phyloP scores from a whole-genome alignment of 2,113 vertebrate genomes.

The Calidris pugnax region DNA sequence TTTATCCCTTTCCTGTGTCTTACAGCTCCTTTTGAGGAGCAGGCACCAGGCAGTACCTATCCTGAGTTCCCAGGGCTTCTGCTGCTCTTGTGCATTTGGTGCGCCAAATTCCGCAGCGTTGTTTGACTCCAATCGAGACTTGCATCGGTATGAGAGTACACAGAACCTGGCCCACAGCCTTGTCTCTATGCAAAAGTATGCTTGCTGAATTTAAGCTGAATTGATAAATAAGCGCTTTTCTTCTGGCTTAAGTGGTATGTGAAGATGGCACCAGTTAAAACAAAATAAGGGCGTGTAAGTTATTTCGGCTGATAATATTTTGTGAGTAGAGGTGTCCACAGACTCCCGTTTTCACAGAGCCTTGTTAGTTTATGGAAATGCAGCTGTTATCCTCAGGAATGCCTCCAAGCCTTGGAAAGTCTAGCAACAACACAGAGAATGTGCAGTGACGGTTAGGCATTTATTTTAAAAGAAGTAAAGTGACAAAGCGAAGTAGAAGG shows the following conservation, averaged over 20 bases:
- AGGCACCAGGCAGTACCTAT: slow-evolving; percentile 27
- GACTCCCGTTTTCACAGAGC: not conserved
- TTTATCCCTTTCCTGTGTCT: slow-evolving; percentile 60
- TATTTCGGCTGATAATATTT: not conserved
- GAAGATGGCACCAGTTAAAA: not conserved
- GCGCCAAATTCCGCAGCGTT: not conserved
- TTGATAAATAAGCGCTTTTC: not conserved
- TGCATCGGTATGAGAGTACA: not conserved
- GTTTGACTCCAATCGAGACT: not conserved
- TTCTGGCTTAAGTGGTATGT: not conserved
- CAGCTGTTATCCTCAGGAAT: not conserved
- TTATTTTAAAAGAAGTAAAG: not conserved
- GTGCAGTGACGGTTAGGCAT: not conserved
- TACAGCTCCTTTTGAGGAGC: slow-evolving; percentile 27
- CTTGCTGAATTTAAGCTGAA: not conserved
- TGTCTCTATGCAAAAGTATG: not conserved
- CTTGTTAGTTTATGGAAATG: not conserved
- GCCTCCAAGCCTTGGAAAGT: not conserved
- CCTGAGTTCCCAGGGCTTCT: slow-evolving; percentile 13
- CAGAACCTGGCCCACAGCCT: not conserved
- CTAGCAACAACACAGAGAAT: not conserved
- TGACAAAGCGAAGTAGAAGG: not conserved
- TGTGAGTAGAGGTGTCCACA: not conserved
- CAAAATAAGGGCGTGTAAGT: rapidly evolving
- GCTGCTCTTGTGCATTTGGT: not conserved